A percentile compares a stretch with the other conserved stretches of the same genome.
Conservation (phyloP, 2,113 vertebrate species). For the Macheiramphus alcinus region DNA sequence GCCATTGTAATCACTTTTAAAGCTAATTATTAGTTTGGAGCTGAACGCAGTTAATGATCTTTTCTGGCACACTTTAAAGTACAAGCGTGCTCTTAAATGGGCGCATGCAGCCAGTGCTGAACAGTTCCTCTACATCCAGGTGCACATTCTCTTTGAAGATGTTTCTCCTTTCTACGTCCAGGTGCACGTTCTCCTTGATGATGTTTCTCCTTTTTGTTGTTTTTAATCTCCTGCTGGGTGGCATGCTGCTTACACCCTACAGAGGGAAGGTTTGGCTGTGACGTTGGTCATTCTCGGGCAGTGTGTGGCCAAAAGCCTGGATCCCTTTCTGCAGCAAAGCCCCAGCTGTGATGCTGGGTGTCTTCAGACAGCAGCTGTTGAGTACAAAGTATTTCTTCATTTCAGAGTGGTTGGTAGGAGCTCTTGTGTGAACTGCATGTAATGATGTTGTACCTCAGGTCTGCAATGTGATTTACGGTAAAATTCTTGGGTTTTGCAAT, state of each 20-base stretch:
- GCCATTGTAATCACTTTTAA: not conserved
- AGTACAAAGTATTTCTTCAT: not conserved
- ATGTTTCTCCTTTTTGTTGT: not conserved
- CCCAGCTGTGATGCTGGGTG: not conserved
- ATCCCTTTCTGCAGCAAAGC: not conserved
- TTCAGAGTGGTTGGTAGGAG: not conserved
- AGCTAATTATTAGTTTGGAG: not conserved
- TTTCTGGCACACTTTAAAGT: not conserved
- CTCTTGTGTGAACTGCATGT: not conserved
- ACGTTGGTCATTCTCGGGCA: rapidly evolving
- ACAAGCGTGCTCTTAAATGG: not conserved
- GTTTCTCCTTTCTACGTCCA: not conserved
- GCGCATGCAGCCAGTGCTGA: not conserved
- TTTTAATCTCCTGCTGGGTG: not conserved
- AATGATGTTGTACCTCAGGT: not conserved
- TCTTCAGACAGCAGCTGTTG: not conserved
- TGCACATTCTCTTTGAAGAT: not conserved
- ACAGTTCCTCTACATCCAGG: not conserved
- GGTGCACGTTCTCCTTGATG: not conserved
- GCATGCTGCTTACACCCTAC: not conserved
- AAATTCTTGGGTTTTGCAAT: not conserved
- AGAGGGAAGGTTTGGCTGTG: not conserved
- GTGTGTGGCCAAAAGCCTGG: not conserved
- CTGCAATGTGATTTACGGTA: not conserved
- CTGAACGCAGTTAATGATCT: not conserved